These are phyloP conservation scores for Pseudopipra pipra DNA, from an alignment of 2,113 vertebrate genomes.

Conservation along the genomic window DNA sequence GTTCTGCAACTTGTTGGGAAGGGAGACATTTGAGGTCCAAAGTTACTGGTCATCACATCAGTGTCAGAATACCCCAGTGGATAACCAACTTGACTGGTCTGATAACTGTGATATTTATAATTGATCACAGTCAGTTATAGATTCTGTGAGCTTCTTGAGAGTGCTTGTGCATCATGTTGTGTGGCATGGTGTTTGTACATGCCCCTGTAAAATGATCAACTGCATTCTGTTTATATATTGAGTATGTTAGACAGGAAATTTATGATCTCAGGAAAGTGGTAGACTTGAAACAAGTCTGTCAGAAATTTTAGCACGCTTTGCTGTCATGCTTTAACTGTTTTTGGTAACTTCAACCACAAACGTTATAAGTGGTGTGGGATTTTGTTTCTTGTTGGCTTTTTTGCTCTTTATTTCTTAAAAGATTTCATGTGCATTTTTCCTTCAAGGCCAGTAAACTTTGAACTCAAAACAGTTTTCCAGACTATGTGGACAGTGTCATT, in stretches of 20 bases:
- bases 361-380: background rate
- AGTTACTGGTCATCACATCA: background rate
- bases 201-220: background rate
- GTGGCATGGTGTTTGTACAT: background rate
- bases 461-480: background rate
- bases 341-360: background rate
- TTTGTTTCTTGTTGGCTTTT: background rate
- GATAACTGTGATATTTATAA: background rate
- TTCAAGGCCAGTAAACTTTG: background rate
- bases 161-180: background rate
- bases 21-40: background rate
- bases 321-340: background rate
- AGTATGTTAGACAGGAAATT: background rate
- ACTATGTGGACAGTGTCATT: background rate
- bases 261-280: background rate
- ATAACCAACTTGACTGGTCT: background rate
- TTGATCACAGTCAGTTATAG: background rate
- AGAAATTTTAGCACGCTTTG: background rate
- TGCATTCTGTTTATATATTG: background rate
- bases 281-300: background rate
- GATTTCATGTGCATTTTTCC: background rate
- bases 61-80: background rate
- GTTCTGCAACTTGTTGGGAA: background rate
- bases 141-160: background rate
- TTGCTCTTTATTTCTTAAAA: background rate